Conservation (phyloP, 2,113 vertebrate genomes). For the Orthonyx spaldingii region DNA sequence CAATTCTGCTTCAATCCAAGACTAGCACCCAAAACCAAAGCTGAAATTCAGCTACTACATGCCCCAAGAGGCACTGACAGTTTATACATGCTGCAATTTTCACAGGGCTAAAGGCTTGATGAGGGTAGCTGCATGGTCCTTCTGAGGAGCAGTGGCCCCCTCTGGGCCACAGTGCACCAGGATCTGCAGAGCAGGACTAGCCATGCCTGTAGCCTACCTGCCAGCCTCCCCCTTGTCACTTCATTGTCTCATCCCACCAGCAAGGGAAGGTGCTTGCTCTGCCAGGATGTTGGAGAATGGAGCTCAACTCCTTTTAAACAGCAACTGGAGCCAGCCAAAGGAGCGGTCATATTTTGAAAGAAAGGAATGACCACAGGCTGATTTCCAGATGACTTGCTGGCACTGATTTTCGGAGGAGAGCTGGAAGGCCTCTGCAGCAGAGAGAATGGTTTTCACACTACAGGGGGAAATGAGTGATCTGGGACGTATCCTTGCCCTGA, state of each 20-base stretch:
- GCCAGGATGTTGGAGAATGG: background rate
- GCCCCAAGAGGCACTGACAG: background rate
- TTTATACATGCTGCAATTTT: background rate
- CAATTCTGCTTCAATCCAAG: background rate
- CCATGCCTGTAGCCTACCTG: background rate
- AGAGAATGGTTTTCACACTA: background rate
- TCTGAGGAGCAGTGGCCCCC: background rate
- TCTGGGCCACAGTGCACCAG: too few relatives aligned
- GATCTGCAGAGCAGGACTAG: background rate
- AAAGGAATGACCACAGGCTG: background rate
- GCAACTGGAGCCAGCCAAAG: background rate
- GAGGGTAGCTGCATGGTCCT: background rate
- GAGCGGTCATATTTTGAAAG: background rate
- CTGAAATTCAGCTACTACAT: background rate
- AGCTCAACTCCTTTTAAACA: background rate
- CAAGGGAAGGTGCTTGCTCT: rapidly evolving
- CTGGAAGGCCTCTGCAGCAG: background rate
- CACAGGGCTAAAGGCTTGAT: background rate
- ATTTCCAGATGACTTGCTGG: background rate
- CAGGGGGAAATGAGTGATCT: background rate
- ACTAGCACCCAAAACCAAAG: background rate
- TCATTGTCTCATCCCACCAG: background rate
- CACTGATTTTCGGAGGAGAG: background rate
- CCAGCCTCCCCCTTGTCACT: background rate
- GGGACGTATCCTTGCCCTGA: background rate